Evolutionary conservation across 2,888 invertebrate species (phyloP), one percentile per base, ranked within the genome.

Genomic region (Diarsia brunnea): DNA sequence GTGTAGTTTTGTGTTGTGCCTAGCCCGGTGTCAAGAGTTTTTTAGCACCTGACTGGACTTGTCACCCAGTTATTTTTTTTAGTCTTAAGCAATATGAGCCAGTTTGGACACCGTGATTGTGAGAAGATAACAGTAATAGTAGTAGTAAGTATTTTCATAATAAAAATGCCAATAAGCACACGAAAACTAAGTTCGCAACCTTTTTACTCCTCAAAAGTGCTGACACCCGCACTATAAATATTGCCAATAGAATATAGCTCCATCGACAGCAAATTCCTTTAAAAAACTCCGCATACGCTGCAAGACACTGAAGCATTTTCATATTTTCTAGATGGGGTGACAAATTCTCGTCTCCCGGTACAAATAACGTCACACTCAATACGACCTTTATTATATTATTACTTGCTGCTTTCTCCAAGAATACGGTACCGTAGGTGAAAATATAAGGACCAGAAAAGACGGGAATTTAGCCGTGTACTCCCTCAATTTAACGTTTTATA

Each of bases 361-460:
- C 60, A 31, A 69, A 47, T 72, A 38, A 69, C 63, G 81, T 73
- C 81, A 78, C 74, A 70, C 76, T 82, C 79, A 69, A 82, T 76
- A 76, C 65, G 24, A 65, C 21, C 65, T 71, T 79, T 73, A 82
- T 79, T 68, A 75, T 61, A 67, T 82, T 55, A 69, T 82, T 79
- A 82, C 31, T 53, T 49, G 67, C 69, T 75, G 68, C 61, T 65
- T 66, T 73, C 53, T 43, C 69, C 49, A 24, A 51, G 64, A 53
- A 70, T 63, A 73, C 43, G 45, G 11, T 19, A 45, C 11, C 27
- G 75, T 60, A 64, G 64, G 55, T 65, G 69, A 68, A 68, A 77
- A 77, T 79, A 81, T 81, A 61, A 72, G 27, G 43, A 55, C 51
- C n/a, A 53, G 63, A 72, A 69, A 81, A 74, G 60, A 61, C 66